These are phyloP conservation scores for Chaetorhynchus papuensis DNA, from an alignment of 2,113 vertebrate species.

Conservation along the genomic window DNA sequence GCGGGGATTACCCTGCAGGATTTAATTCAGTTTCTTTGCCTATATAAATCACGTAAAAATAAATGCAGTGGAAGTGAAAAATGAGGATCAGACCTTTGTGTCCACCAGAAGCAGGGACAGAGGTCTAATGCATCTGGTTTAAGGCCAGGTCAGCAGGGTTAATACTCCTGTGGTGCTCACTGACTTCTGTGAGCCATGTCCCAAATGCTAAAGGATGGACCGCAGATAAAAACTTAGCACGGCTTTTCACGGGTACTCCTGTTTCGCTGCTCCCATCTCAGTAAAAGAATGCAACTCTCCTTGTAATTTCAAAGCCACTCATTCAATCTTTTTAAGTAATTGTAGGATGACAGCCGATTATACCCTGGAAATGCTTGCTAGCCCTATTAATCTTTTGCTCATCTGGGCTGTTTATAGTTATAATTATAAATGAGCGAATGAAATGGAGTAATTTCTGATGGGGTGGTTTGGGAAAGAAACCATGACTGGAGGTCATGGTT, in stretches of 20 bases:
- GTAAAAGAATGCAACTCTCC: constrained; percentile 28
- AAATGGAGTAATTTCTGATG: background rate
- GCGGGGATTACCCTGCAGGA: background rate
- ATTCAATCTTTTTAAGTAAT: constrained; percentile 27
- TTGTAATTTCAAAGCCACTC: constrained; percentile 54
- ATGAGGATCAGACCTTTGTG: background rate
- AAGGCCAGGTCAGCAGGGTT: background rate
- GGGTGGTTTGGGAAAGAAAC: background rate
- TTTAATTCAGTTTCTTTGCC: constrained; percentile 15
- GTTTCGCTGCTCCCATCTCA: background rate
- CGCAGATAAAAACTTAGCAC: background rate
- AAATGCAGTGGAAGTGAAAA: background rate
- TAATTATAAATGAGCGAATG: constrained; percentile 5
- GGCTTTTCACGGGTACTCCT: background rate
- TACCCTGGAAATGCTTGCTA: constrained; percentile 30
- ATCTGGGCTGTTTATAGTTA: background rate
- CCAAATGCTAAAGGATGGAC: background rate
- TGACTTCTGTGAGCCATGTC: background rate
- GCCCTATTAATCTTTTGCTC: constrained; percentile 55
- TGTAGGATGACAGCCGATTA: constrained; percentile 42
- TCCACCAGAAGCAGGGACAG: background rate
- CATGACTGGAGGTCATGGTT: background rate
- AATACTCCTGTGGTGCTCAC: background rate
- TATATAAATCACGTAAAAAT: background rate
- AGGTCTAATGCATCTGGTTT: background rate